Evolutionary conservation across 2,888 invertebrate species (phyloP), one percentile per base, ranked within the genome.

Genomic region (Spicauda simplicius): DNA sequence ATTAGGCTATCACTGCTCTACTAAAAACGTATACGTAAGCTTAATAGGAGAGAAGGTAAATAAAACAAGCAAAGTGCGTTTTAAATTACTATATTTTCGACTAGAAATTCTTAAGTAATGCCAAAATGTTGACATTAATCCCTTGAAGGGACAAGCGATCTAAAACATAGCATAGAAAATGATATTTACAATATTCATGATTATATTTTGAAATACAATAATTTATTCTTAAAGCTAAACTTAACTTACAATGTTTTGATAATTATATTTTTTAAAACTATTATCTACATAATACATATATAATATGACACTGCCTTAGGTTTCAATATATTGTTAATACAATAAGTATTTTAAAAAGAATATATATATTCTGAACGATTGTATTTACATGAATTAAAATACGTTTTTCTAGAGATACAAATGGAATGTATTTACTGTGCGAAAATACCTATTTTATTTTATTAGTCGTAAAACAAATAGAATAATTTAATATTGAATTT

Each of bases 11-110:
- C n/a, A n/a, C n/a, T n/a, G n/a, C n/a, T n/a, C n/a, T n/a, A n/a
- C n/a, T n/a, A n/a, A n/a, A n/a, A n/a, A n/a, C n/a, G n/a, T n/a
- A 25, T 25, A 25, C 25, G 25, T 25, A 5, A 2, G 25, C 5
- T 10, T 33, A 14, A 20, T 14, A 12, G 25, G 53, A 25, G 2
- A 20, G 12, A 1, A 30, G n/a, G n/a, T 55, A 55, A 58, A 58
- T 58, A 16, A 55, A 48, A 59, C 57, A 63, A 68, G 14, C 10
- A 57, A 64, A 55, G 37, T 60, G 19, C n/a, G 57, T 77, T 83
- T 78, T 74, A 78, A 76, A 80, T 78, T 80, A 78, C 74, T 83
- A 85, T 87, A 85, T 82, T 85, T 84, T 80, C 79, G 86, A 87
- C 89, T 89, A 88, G 85, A 88, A 87, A 81, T 76, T 70, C 75